Conservation (phyloP, 2,113 vertebrate species). For the Podarcis cretensis region DNA sequence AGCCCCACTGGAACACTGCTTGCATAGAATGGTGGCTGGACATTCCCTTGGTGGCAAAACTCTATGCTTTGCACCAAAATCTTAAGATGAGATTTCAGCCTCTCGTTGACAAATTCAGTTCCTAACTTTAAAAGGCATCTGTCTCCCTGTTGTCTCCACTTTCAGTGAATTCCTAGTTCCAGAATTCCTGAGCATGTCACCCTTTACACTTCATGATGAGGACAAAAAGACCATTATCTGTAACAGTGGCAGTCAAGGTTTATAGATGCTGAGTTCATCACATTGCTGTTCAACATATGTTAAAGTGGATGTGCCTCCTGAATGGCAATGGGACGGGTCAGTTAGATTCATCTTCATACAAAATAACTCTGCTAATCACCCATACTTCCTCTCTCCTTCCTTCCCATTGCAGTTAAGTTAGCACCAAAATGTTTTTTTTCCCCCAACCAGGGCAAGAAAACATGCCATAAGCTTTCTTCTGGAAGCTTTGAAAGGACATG, state of each 20-base stretch:
- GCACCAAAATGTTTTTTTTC: background rate
- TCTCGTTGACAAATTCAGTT: too few species aligned
- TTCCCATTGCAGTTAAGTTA: constrained; percentile 11
- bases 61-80: too few species aligned
- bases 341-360: background rate
- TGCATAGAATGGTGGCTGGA: too few species aligned
- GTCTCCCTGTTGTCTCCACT: background rate
- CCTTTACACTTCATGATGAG: background rate
- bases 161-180: background rate
- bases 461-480: background rate
- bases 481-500: constrained; percentile 17
- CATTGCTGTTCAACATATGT: background rate
- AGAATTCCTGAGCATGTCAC: background rate
- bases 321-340: background rate
- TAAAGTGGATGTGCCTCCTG: background rate
- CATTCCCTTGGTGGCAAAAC: too few species aligned
- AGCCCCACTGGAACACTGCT: too few species aligned
- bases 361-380: background rate
- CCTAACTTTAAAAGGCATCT: too few species aligned
- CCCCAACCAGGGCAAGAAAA: constrained; percentile 8
- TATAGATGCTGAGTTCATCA: background rate
- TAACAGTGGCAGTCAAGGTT: background rate
- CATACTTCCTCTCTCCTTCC: constrained; percentile 28
- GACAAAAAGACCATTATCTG: background rate
- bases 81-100: too few species aligned